phyloP scores from a whole-genome alignment of 2,797 vertebrate species.

The Mus caroli region DNA sequence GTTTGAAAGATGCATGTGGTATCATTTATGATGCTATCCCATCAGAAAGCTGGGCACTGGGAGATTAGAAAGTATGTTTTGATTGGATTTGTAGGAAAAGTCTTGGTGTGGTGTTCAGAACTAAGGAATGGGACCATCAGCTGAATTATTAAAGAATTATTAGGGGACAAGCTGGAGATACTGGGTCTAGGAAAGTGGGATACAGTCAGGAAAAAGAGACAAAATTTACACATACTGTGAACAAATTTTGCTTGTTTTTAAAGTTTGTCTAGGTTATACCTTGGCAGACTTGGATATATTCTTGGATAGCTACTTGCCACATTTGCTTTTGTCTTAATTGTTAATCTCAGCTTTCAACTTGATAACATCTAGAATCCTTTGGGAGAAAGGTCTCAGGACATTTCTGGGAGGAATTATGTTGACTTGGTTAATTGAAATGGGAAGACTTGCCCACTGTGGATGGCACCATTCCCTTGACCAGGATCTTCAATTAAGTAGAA shows the following conservation, averaged over 20 bases:
- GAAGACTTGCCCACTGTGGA: not conserved
- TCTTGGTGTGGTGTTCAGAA: not conserved
- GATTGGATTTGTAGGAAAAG: not conserved
- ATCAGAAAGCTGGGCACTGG: not conserved
- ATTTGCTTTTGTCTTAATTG: constrained; percentile 5
- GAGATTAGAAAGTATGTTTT: not conserved
- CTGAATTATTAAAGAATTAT: not conserved
- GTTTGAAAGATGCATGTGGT: not conserved
- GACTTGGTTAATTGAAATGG: not conserved
- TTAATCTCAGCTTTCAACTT: not conserved
- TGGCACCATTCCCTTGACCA: not conserved
- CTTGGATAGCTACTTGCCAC: not conserved
- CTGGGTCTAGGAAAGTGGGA: not conserved
- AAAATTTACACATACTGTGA: not conserved
- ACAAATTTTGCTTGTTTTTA: not conserved
- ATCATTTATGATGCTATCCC: not conserved
- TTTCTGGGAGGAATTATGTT: not conserved
- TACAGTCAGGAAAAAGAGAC: not conserved
- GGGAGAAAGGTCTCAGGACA: not conserved
- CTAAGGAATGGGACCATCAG: not conserved
- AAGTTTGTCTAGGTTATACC: not conserved
- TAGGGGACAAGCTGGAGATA: not conserved
- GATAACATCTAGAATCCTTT: not conserved
- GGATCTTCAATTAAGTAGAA: not conserved
- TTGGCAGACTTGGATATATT: not conserved